These are phyloP conservation scores for Euura saliciscinereae DNA, from an alignment of 1,140 invertebrate species.

Conservation along the genomic window DNA sequence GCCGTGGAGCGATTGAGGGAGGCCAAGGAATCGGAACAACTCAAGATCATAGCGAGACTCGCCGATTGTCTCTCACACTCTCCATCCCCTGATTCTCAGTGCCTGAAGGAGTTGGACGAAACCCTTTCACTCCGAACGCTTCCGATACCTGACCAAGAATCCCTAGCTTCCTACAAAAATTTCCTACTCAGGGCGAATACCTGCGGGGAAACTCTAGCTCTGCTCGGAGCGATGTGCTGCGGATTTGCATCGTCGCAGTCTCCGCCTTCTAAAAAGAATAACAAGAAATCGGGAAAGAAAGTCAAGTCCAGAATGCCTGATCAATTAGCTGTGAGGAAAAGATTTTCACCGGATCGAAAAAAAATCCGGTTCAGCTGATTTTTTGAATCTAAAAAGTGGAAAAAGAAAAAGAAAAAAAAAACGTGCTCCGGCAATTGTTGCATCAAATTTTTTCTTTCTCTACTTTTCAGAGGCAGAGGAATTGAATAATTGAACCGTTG, in stretches of 20 bases:
- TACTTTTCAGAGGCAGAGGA: slow-evolving; percentile 14
- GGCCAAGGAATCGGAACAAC: slow-evolving; percentile 48
- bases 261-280: slow-evolving; percentile 46
- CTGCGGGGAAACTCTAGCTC: slow-evolving; percentile 54
- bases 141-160: slow-evolving; percentile 39
- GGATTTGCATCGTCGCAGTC: slow-evolving; percentile 39
- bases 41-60: slow-evolving; percentile 45
- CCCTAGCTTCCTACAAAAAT: slow-evolving; percentile 47
- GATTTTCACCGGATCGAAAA: not conserved
- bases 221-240: slow-evolving; percentile 50
- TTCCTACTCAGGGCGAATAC: slow-evolving; percentile 52
- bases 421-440: not conserved
- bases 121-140: slow-evolving; percentile 41
- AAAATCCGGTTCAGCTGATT: not conserved
- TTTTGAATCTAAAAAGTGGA: not conserved
- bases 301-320: slow-evolving; percentile 28
- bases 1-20: slow-evolving; percentile 53
- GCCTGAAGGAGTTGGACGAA: slow-evolving; percentile 39
- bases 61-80: slow-evolving; percentile 44
- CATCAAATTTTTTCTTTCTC: slow-evolving; percentile 9
- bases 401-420: slow-evolving; percentile 8
- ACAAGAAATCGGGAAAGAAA: slow-evolving; percentile 50
- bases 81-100: slow-evolving; percentile 43
- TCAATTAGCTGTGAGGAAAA: slow-evolving; percentile 27
- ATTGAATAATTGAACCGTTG: too few species aligned